These are phyloP conservation scores for Tetranychus truncatus DNA, from an alignment of 2,888 invertebrate genomes.

Conservation along the genomic window DNA sequence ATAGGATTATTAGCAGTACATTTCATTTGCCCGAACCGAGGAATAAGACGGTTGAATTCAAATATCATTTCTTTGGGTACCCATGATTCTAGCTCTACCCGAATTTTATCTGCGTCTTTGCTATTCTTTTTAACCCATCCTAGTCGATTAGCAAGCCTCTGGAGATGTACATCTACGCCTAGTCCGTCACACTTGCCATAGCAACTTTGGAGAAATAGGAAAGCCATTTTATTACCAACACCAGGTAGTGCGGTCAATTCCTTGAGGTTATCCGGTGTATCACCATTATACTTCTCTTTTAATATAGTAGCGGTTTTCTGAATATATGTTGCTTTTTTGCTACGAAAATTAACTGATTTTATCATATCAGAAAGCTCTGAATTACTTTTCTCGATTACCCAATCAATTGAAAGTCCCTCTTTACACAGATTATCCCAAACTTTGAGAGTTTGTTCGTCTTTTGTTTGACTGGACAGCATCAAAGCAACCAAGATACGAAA, in stretches of 20 bases:
- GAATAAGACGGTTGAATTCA: slow-evolving; percentile 67
- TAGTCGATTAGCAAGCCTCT: slow-evolving; percentile 74
- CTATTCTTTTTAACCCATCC: slow-evolving; percentile 57
- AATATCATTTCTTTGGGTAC: slow-evolving; percentile 63
- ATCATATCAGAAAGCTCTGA: slow-evolving; percentile 58
- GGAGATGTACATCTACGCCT: slow-evolving; percentile 94
- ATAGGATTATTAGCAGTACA: slow-evolving; percentile 65
- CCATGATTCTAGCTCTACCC: slow-evolving; percentile 65
- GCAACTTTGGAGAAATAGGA: slow-evolving; percentile 81
- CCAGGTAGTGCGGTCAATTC: slow-evolving; percentile 73
- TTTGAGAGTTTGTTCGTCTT: slow-evolving; percentile 73
- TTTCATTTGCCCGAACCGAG: slow-evolving; percentile 90
- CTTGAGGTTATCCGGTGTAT: slow-evolving; percentile 67
- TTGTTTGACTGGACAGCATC: slow-evolving; percentile 95
- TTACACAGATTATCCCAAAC: slow-evolving; percentile 61
- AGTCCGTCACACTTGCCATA: slow-evolving; percentile 81
- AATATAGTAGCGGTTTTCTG: slow-evolving; percentile 63
- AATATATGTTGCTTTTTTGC: slow-evolving; percentile 78
- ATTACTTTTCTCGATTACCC: slow-evolving; percentile 43
- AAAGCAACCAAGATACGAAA: slow-evolving; percentile 63
- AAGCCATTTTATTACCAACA: slow-evolving; percentile 95
- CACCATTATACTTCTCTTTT: slow-evolving; percentile 55
- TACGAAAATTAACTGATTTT: slow-evolving; percentile 56
- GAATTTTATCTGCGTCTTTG: slow-evolving; percentile 61
- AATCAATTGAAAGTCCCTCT: slow-evolving; percentile 49